Evolutionary conservation across 2,113 vertebrate species (phyloP).

Genomic region (Alectura lathami): DNA sequence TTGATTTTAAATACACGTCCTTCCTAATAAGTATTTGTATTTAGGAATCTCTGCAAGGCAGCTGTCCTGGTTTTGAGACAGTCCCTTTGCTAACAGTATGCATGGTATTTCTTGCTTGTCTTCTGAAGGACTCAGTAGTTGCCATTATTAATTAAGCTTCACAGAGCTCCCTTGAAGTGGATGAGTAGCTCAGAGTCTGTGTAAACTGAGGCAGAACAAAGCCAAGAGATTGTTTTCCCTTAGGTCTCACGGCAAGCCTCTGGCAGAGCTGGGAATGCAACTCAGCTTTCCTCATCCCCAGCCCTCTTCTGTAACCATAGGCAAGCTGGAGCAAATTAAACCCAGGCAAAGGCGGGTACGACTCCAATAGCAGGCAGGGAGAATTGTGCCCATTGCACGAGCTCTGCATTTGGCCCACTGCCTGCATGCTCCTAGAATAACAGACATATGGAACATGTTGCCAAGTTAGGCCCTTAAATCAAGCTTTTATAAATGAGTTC

Average conservation of each 20-base stretch:
- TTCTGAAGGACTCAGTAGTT: background rate
- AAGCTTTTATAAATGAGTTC: constrained; percentile 60
- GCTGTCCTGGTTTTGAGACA: background rate
- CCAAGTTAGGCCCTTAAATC: constrained; percentile 60
- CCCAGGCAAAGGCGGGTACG: constrained; percentile 27
- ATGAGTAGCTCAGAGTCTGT: background rate
- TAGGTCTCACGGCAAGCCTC: constrained; percentile 5
- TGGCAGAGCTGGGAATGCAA: constrained; percentile 31
- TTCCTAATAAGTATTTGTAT: background rate
- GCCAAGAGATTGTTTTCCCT: constrained; percentile 41
- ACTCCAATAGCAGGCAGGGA: background rate
- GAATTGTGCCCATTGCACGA: constrained; percentile 31
- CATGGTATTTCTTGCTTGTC: background rate
- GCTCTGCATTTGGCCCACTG: background rate
- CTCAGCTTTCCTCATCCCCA: constrained; percentile 9
- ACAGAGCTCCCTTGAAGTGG: background rate
- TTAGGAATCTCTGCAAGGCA: background rate
- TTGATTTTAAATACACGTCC: background rate
- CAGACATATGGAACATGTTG: constrained; percentile 54
- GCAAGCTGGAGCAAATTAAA: constrained; percentile 55
- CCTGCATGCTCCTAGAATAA: constrained; percentile 50
- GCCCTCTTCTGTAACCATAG: background rate
- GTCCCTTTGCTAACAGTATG: background rate
- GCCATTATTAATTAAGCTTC: constrained; percentile 16
- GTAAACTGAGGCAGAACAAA: constrained; percentile 64